Evolutionary conservation across 1,140 invertebrate species (phyloP).

Genomic region (Diachasma alloeum): DNA sequence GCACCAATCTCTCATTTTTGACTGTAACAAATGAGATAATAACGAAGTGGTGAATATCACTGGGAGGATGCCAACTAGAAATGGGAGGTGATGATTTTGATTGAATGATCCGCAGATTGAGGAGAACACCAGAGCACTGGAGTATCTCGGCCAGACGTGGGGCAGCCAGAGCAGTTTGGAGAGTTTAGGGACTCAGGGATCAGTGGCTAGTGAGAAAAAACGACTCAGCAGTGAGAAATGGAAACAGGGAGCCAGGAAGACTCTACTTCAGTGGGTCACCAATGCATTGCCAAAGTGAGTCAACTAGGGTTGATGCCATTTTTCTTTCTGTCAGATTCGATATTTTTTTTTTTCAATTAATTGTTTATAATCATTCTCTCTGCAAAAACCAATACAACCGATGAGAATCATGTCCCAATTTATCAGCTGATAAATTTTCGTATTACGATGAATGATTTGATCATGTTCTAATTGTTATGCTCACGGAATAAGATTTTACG

Average conservation of each 20-base stretch:
- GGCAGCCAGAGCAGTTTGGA: slow-evolving; percentile 84
- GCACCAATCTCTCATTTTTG: background rate
- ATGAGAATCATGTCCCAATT: no score
- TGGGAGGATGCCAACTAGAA: background rate
- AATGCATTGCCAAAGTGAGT: slow-evolving; percentile 90
- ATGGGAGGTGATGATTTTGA: background rate
- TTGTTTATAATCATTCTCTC: no score
- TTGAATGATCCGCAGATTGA: slow-evolving; percentile 79
- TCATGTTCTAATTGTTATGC: no score
- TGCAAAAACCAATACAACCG: no score
- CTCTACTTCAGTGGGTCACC: slow-evolving; percentile 92
- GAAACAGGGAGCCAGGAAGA: slow-evolving; percentile 90
- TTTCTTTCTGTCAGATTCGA: no score
- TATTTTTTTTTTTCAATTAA: no score
- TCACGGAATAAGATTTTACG: no score
- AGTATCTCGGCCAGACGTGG: slow-evolving; percentile 84
- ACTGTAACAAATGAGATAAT: background rate
- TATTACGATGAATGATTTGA: no score
- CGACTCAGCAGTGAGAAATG: slow-evolving; percentile 72
- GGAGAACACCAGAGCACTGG: slow-evolving; percentile 90
- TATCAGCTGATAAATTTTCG: no score
- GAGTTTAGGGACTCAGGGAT: slow-evolving; percentile 73
- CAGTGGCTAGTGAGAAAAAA: slow-evolving; percentile 66
- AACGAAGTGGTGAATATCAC: background rate
- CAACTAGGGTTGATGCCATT: no score